Conservation (phyloP, 1,140 invertebrate species). For the Drosophila mauritiana region DNA sequence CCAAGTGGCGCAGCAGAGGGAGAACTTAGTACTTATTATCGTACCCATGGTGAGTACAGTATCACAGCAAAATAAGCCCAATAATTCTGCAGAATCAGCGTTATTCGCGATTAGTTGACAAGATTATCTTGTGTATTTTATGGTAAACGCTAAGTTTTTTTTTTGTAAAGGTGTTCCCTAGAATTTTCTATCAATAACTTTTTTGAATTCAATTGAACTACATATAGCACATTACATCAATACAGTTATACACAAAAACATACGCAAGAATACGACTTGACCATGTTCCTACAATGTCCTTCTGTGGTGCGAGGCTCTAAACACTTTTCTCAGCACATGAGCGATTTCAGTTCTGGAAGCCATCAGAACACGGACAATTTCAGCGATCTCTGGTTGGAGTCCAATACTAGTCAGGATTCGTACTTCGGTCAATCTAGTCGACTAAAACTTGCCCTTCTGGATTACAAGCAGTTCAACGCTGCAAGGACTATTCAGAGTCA, state of each 20-base stretch:
- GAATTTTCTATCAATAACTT: not conserved
- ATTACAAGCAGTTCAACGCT: conserved; percentile 67
- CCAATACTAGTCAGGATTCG: not conserved
- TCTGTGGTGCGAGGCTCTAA: not conserved
- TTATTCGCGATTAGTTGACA: not conserved
- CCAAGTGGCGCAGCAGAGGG: conserved; percentile 10
- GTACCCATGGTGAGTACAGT: not conserved
- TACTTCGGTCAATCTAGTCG: not conserved
- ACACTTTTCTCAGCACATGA: not conserved
- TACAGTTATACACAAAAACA: not conserved
- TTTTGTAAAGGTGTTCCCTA: no score
- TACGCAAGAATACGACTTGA: not conserved
- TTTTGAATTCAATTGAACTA: not conserved
- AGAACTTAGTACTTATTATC: not conserved
- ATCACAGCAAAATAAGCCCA: conserved; percentile 8
- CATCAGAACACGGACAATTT: not conserved
- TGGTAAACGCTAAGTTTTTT: no score
- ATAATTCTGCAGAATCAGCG: conserved; percentile 1
- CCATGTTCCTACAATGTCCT: not conserved
- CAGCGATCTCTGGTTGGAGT: not conserved
- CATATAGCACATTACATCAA: not conserved
- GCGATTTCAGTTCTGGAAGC: not conserved
- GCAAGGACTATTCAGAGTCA: conserved; percentile 56
- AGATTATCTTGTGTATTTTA: no score
- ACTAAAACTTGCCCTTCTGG: conserved; percentile 34